These are phyloP conservation scores for Ptychodera flava DNA, from an alignment of 35 echinoderm and acorn worm species.

Conservation along the genomic window DNA sequence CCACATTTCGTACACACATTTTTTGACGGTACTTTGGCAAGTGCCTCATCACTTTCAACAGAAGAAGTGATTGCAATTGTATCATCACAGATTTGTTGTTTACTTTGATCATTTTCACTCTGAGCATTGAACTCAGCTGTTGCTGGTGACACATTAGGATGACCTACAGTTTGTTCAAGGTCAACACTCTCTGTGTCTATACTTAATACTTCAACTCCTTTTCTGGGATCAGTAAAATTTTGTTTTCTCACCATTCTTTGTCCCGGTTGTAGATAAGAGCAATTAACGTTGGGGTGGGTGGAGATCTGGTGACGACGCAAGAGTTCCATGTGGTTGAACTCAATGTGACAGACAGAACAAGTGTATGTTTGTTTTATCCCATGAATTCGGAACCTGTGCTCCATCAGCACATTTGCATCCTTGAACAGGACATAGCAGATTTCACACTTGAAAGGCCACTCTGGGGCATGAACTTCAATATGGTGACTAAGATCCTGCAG, in stretches of 20 bases:
- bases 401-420: conserved; percentile 28
- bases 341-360: conserved; percentile 76
- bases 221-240: conserved; percentile 87
- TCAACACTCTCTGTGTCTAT: conserved; percentile 35
- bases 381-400: conserved; percentile 59
- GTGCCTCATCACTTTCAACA: not conserved
- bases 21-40: not conserved
- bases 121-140: conserved; percentile 67
- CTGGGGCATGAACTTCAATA: conserved; percentile 73
- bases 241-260: conserved; percentile 58
- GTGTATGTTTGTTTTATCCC: conserved; percentile 74
- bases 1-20: conserved; percentile 84
- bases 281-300: conserved; percentile 36
- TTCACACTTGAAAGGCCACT: conserved; percentile 92
- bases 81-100: conserved; percentile 43
- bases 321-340: conserved; percentile 78
- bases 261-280: conserved; percentile 45
- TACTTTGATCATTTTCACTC: conserved; percentile 55
- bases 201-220: conserved; percentile 16
- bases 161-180: conserved; percentile 63
- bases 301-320: conserved; percentile 69
- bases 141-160: conserved; percentile 64
- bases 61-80: too few relatives aligned
- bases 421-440: conserved; percentile 78
- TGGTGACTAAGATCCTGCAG: conserved; percentile 69